Base-by-base conservation (phyloP, 2,113 vertebrate species). In the Antechinus stuartii region DNA sequence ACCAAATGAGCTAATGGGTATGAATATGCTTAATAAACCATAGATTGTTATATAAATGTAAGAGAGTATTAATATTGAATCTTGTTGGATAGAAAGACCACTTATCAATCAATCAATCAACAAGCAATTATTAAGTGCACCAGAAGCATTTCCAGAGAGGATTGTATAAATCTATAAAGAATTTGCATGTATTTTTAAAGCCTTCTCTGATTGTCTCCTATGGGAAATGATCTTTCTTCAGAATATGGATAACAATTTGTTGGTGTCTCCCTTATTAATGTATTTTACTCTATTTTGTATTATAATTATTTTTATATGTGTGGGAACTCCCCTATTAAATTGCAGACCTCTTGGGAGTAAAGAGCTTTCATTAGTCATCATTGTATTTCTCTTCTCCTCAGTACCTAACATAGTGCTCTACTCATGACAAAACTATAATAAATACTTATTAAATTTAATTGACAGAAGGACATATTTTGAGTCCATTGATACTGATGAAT, bases 1-100 rank as follows among this genome's bases (percentile, higher is more conserved):
- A 84, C n/a, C 68, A 84, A 84, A 84, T 84, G 68, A 84, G 68
- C n/a, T 84, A 84, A 84, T 84, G n/a, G 68, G 35, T 84, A n/a
- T 84, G 68, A 42, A 84, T 42, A 84, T n/a, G 42, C 68, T 84
- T 84, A 84, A 84, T 23, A 84, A 84, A 84, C 16, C 68, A 84
- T 42, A 42, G n/a, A 84, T 42, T 84, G 68, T 42, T 42, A 84
- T 42, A 84, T 42, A 84, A 84, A 84, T 84, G n/a, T 84, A 84
- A 84, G 68, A 56, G 24, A 23, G 68, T 22, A 84, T 42, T 84
- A 84, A 42, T 42, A 84, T 84, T 84, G 68, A 84, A 84, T 23
- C 19, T 84, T 84, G n/a, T 42, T 84, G n/a, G n/a, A 84, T 23
- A 84, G 68, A 42, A 84, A 84, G 68, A 7, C 16, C 4, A 84